These are phyloP conservation scores for Trichosurus vulpecula DNA, from an alignment of 2,797 vertebrate genomes.

Conservation along the genomic window DNA sequence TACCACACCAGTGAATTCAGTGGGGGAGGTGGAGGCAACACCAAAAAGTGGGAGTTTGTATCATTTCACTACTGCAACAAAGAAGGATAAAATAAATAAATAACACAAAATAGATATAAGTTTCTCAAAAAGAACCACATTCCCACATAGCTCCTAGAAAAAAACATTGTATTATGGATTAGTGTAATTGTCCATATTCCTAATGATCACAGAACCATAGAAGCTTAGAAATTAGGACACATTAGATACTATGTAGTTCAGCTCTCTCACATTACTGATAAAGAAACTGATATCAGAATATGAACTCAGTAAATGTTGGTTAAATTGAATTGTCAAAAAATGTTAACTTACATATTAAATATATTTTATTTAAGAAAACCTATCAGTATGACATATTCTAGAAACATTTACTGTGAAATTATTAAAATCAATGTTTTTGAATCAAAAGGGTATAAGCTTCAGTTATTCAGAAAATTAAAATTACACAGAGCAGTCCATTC, in stretches of 20 bases:
- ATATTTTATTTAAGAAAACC: not conserved
- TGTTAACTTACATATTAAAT: not conserved
- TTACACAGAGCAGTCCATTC: not conserved
- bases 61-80: not conserved
- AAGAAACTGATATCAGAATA: not conserved
- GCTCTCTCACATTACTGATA: not conserved
- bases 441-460: not conserved
- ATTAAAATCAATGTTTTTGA: not conserved
- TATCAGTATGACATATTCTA: not conserved
- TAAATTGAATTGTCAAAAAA: not conserved
- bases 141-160: not conserved
- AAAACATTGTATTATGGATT: not conserved
- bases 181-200: not conserved
- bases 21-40: not conserved
- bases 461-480: not conserved
- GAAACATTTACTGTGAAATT: slow-evolving; percentile 1
- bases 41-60: not conserved
- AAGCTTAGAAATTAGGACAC: not conserved
- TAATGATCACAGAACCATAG: not conserved
- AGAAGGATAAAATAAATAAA: not conserved
- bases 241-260: not conserved
- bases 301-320: not conserved
- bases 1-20: not conserved
- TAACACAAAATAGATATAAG: not conserved
- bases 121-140: not conserved